phyloP scores from a whole-genome alignment of 1,140 invertebrate species.

The Apocrypta bakeri region DNA sequence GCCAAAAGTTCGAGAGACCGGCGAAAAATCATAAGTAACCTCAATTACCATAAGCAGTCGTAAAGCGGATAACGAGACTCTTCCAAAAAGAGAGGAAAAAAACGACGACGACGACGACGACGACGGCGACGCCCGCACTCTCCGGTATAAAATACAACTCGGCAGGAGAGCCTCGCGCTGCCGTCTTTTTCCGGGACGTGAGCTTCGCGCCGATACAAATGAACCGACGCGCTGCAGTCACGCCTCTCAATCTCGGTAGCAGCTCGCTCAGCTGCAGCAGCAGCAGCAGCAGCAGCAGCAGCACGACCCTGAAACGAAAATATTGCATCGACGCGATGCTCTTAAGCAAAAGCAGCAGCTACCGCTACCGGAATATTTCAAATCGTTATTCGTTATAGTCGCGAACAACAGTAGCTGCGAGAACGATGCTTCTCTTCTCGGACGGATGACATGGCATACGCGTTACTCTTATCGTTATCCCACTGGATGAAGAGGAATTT shows the following conservation, averaged over 20 bases:
- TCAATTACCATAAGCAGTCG: constrained; percentile 44
- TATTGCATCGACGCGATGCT: neutral
- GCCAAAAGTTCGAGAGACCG: constrained; percentile 24
- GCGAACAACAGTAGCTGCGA: constrained; percentile 18
- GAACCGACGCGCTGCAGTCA: constrained; percentile 14
- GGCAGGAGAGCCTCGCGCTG: constrained; percentile 1
- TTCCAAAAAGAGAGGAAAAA: constrained; percentile 11
- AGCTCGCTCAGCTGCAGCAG: neutral
- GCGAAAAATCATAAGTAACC: constrained; percentile 35
- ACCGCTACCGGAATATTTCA: neutral
- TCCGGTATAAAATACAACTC: constrained; percentile 38
- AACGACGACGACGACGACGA: constrained; percentile 22
- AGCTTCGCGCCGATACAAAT: constrained; percentile 36
- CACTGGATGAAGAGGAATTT: neutral
- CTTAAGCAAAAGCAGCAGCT: neutral
- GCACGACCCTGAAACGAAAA: constrained; percentile 20
- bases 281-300: neutral
- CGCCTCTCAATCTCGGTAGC: constrained; percentile 43
- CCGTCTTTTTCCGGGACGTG: constrained; percentile 25
- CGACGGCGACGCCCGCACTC: constrained; percentile 3
- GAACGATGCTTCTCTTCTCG: constrained; percentile 11
- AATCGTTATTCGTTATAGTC: constrained; percentile 38
- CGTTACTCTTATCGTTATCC: constrained; percentile 15
- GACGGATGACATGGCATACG: neutral
- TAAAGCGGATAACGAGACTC: constrained; percentile 44